phyloP scores from a whole-genome alignment of 2,113 vertebrate species.

The Redunca redunca region DNA sequence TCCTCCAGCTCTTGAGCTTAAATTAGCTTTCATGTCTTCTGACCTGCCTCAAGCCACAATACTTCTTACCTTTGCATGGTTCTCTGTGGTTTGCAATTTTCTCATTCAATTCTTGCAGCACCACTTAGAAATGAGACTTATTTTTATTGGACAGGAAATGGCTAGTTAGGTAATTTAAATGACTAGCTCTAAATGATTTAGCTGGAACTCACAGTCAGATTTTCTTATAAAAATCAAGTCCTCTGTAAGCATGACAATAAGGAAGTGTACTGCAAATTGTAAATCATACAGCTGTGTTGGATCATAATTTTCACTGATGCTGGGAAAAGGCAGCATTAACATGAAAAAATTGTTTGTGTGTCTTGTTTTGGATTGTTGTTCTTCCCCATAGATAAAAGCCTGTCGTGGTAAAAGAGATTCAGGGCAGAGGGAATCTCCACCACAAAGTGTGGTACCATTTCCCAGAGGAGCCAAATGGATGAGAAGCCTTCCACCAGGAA shows the following conservation, averaged over 20 bases:
- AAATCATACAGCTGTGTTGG: background rate
- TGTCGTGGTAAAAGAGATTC: background rate
- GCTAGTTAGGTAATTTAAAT: background rate
- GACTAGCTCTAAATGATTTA: background rate
- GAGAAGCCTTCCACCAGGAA: constrained; percentile 16
- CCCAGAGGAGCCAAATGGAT: constrained; percentile 53
- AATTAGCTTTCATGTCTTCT: background rate
- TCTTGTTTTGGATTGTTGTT: background rate
- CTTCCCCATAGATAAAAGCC: constrained; percentile 36
- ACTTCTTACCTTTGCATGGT: background rate
- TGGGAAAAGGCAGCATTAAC: background rate
- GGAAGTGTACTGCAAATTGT: background rate
- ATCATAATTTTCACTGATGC: background rate
- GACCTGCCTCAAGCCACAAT: background rate
- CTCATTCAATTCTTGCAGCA: background rate
- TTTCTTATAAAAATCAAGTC: background rate
- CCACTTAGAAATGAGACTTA: background rate
- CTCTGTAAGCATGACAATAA: background rate
- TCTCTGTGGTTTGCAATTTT: background rate
- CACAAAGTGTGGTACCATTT: background rate
- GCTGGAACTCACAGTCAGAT: background rate
- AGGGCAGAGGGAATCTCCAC: background rate
- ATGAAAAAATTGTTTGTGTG: background rate
- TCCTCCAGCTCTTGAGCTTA: background rate
- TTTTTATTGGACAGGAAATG: background rate